These are phyloP conservation scores for Epizoanthus fatuus DNA, from an alignment of 92 coral and sea anemone genomes.

Conservation along the genomic window DNA sequence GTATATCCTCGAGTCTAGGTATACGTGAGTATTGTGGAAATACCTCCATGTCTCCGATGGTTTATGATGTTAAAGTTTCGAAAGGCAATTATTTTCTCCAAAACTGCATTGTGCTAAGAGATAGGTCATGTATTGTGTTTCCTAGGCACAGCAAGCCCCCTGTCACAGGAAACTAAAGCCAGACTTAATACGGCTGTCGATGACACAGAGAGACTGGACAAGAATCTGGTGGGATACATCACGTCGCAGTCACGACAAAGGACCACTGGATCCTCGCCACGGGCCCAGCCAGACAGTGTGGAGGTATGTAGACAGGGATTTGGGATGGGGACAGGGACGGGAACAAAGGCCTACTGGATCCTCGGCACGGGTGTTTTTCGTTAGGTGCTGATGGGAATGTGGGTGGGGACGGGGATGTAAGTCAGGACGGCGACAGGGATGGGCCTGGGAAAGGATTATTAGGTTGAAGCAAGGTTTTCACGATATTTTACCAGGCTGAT, in stretches of 20 bases:
- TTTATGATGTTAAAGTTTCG: too few relatives aligned
- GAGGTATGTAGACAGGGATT: neutral
- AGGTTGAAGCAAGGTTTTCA: too few relatives aligned
- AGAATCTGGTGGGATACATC: conserved; percentile 78
- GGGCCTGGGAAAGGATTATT: too few relatives aligned
- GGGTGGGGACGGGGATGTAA: too few relatives aligned
- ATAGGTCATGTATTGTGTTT: too few relatives aligned
- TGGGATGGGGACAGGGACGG: neutral
- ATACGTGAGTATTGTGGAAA: neutral
- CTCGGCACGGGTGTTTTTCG: conserved; percentile 34
- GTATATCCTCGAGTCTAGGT: neutral
- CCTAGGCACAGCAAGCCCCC: conserved; percentile 44
- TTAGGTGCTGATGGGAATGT: neutral
- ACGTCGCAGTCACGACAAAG: conserved; percentile 67
- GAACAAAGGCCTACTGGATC: conserved; percentile 54
- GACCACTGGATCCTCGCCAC: conserved; percentile 67
- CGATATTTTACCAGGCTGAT: too few relatives aligned
- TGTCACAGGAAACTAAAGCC: conserved; percentile 80
- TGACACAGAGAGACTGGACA: conserved; percentile 78
- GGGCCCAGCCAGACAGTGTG: conserved; percentile 52
- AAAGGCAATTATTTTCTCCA: too few relatives aligned
- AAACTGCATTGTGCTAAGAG: too few relatives aligned
- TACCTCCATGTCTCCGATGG: too few relatives aligned
- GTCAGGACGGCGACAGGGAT: too few relatives aligned
- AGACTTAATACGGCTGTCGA: conserved; percentile 77